Percentiles rank a stretch among this genome's conserved stretches.
Conservation (phyloP, 2,888 invertebrate species). For the Omphaloscelis lunosa region DNA sequence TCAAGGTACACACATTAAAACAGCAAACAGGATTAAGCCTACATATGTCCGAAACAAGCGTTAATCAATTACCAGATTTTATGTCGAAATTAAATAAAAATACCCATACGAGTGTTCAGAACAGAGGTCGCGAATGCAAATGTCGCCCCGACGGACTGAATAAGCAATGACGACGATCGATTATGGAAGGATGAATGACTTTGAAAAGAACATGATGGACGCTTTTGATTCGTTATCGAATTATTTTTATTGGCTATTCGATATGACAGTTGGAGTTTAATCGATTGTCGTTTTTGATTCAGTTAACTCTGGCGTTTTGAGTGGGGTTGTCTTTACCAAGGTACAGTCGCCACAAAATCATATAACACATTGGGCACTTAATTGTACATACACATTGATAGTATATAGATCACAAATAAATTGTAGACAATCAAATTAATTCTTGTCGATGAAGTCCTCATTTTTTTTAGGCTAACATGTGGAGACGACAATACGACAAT, state of each 20-base stretch:
- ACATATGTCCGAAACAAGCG: slow-evolving; percentile 55
- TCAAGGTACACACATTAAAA: slow-evolving; percentile 42
- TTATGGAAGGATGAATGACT: slow-evolving; percentile 62
- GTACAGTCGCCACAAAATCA: too few species aligned
- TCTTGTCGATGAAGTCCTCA: too few species aligned
- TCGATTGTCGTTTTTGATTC: slow-evolving; percentile 44
- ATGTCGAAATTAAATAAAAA: slow-evolving; percentile 66
- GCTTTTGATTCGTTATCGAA: slow-evolving; percentile 60
- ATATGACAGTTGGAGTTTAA: slow-evolving; percentile 48
- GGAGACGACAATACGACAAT: too few species aligned
- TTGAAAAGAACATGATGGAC: slow-evolving; percentile 66
- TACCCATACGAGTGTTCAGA: slow-evolving; percentile 37
- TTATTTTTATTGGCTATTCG: slow-evolving; percentile 60
- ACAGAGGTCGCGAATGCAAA: slow-evolving; percentile 65
- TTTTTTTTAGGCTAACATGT: too few species aligned
- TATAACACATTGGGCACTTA: too few species aligned
- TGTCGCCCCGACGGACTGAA: slow-evolving; percentile 60
- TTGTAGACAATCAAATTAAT: too few species aligned
- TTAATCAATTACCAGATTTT: slow-evolving; percentile 67
- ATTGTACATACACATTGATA: too few species aligned
- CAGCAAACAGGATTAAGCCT: slow-evolving; percentile 39
- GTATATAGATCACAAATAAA: too few species aligned
- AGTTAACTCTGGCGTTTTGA: background rate
- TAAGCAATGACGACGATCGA: slow-evolving; percentile 68
- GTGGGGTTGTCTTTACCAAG: background rate